A percentile compares a stretch with the other conserved stretches of the same genome.
phyloP scores from a whole-genome alignment of 1,140 invertebrate genomes.

The Aphaenogaster ashmeadi region DNA sequence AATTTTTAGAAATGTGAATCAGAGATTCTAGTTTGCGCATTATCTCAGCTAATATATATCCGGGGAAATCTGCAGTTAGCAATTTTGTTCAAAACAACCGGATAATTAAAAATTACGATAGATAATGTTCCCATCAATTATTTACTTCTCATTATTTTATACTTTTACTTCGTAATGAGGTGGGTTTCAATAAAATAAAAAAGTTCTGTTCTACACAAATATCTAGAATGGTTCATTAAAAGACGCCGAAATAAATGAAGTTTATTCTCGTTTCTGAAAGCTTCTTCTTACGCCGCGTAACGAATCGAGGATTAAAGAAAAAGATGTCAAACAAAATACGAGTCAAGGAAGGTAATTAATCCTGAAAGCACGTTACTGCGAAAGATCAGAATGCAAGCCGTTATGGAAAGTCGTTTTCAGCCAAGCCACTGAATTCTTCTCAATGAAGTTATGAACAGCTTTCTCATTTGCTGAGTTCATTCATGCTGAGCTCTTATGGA shows the following conservation, averaged over 20 bases:
- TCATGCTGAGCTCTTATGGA: not conserved
- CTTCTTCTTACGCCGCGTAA: constrained; percentile 4
- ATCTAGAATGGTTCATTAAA: constrained; percentile 24
- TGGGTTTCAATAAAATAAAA: constrained; percentile 15
- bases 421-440: constrained; percentile 28
- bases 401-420: constrained; percentile 20
- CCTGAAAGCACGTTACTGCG: constrained; percentile 4
- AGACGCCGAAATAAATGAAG: constrained; percentile 17
- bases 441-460: not conserved
- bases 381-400: constrained; percentile 10
- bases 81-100: not conserved
- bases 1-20: not conserved
- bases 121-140: not conserved
- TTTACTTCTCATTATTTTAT: constrained; percentile 11
- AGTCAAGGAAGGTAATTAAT: constrained; percentile 40
- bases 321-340: constrained; percentile 28
- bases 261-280: constrained; percentile 8
- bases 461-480: not conserved
- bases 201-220: not conserved
- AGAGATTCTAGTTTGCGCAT: not conserved
- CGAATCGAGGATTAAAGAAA: constrained; percentile 11
- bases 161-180: not conserved
- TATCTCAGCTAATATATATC: not conserved
- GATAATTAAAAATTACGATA: constrained; percentile 15
- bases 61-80: not conserved